These are phyloP conservation scores for Brachionus angularis DNA, from an alignment of 1,140 invertebrate species.

Conservation along the genomic window DNA sequence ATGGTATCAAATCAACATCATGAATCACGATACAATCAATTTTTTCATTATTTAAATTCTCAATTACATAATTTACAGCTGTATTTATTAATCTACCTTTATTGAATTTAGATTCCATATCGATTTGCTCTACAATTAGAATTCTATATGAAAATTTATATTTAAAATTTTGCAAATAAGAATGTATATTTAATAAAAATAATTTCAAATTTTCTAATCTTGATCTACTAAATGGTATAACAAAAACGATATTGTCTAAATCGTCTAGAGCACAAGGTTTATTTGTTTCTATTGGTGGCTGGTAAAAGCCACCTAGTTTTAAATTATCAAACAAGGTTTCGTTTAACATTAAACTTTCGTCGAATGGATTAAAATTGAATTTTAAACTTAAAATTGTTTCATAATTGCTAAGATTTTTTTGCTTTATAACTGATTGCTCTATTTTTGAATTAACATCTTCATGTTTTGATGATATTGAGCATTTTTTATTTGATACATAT, in stretches of 20 bases:
- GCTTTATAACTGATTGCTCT: background rate
- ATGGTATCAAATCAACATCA: slow-evolving; percentile 86
- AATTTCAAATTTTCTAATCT: slow-evolving; percentile 34
- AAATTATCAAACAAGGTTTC: background rate
- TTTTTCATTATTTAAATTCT: background rate
- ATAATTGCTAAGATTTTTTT: background rate
- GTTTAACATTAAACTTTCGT: background rate
- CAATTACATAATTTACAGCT: slow-evolving; percentile 11
- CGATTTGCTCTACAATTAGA: slow-evolving; percentile 34
- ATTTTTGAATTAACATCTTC: background rate
- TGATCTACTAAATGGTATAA: slow-evolving; percentile 20
- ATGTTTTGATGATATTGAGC: background rate
- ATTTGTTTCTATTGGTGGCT: background rate
- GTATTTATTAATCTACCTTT: slow-evolving; percentile 30
- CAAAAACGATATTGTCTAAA: slow-evolving; percentile 24
- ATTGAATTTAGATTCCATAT: slow-evolving; percentile 23
- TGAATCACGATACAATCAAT: slow-evolving; percentile 86
- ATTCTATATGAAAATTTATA: slow-evolving; percentile 34
- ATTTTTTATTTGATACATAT: slow-evolving; percentile 30
- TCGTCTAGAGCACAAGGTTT: slow-evolving; percentile 6
- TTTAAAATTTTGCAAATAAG: slow-evolving; percentile 2
- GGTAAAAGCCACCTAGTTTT: slow-evolving; percentile 4
- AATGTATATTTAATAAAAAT: slow-evolving; percentile 38
- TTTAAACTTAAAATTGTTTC: background rate
- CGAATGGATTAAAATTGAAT: slow-evolving; percentile 3